Conservation (phyloP, 2,113 vertebrate genomes). For the Microtus richardsoni region DNA sequence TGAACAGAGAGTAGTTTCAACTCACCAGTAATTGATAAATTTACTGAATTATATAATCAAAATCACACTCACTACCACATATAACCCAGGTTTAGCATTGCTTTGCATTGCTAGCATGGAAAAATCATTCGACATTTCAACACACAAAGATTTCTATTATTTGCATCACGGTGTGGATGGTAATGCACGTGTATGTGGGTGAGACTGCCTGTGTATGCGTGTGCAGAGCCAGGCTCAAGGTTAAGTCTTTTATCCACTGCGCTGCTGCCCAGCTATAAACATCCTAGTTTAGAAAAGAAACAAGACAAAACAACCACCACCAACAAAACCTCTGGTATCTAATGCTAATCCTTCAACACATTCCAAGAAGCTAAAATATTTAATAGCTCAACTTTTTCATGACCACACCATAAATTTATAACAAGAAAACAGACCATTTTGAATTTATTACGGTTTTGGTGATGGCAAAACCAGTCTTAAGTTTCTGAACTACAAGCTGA, state of each 20-base stretch:
- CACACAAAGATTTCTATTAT: not conserved
- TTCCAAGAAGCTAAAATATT: conserved; percentile 14
- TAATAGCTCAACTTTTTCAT: not conserved
- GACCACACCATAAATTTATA: conserved; percentile 31
- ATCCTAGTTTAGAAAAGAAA: not conserved
- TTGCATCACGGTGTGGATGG: not conserved
- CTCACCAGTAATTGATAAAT: not conserved
- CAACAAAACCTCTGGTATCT: not conserved
- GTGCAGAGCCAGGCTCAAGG: not conserved
- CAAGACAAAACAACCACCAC: not conserved
- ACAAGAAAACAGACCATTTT: not conserved
- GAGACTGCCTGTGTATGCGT: not conserved
- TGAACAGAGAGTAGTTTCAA: not conserved
- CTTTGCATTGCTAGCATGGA: not conserved
- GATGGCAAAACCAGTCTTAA: not conserved
- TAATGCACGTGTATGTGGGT: not conserved
- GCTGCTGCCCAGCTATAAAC: not conserved
- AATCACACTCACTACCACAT: not conserved
- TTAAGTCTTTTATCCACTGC: not conserved
- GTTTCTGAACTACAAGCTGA: not conserved
- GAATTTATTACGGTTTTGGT: not conserved
- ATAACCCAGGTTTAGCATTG: not conserved
- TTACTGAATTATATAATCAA: not conserved
- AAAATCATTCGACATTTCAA: conserved; percentile 27
- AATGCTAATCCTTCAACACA: conserved; percentile 19